phyloP scores from a whole-genome alignment of 2,113 vertebrate genomes.

The Trichechus manatus region DNA sequence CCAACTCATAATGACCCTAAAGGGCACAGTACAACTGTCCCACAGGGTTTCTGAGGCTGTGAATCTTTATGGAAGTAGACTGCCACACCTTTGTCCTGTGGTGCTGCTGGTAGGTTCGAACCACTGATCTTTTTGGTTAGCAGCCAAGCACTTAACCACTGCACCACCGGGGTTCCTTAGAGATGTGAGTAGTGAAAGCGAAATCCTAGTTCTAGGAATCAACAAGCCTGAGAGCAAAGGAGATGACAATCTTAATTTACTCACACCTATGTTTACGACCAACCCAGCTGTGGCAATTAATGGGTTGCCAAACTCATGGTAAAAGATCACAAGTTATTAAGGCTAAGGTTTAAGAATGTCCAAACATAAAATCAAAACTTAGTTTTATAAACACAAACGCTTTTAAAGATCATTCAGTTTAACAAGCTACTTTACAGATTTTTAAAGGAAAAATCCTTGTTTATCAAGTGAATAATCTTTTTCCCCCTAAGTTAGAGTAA shows the following conservation, averaged over 20 bases:
- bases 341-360: conserved; percentile 13
- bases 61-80: too few species aligned
- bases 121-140: too few species aligned
- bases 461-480: conserved; percentile 24
- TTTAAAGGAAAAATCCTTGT: conserved; percentile 4
- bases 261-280: neutral
- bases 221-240: neutral
- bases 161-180: neutral
- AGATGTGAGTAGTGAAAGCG: conserved; percentile 41
- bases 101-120: too few species aligned
- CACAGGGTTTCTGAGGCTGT: too few species aligned
- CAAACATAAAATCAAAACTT: conserved; percentile 67
- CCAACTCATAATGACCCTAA: too few species aligned
- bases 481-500: conserved; percentile 37
- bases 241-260: neutral
- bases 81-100: too few species aligned
- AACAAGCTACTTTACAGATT: conserved; percentile 23
- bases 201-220: conserved; percentile 51
- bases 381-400: conserved; percentile 10
- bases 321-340: conserved; percentile 42
- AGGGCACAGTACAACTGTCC: too few species aligned
- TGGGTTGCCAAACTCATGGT: neutral
- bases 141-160: too few species aligned
- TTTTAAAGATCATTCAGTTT: conserved; percentile 11
- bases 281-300: conserved; percentile 28